Evolutionary conservation across 2,888 invertebrate species (phyloP), one percentile per base, ranked within the genome.

Genomic region (Meandrusa payeni): DNA sequence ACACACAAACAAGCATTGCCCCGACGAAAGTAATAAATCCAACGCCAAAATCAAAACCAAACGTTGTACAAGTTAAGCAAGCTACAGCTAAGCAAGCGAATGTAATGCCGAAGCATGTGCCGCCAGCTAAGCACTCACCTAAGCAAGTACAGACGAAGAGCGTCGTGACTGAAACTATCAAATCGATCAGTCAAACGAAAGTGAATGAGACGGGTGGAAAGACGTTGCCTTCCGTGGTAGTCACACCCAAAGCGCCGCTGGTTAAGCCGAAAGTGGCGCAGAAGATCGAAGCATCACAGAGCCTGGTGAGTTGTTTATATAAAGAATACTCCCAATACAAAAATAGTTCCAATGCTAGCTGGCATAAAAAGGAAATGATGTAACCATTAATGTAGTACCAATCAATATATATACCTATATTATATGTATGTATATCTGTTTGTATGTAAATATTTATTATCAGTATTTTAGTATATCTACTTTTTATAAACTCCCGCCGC

Each of bases 241-340:
- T 76, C 0, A 51, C 77, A 5, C 69, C 78, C 1, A 77, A 77
- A 39, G 70, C 81, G 4, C 79, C 82, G 13, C 54, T 85, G 7
- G 64, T 76, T 13, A 80, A 80, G 52, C 83, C 77, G 48, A 67
- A 82, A 45, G 71, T 79, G 2, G 48, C 77, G 29, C 66, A 67
- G 36, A 80, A 78, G 48, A 52, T 64, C 17, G 85, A 81, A 31
- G 55, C 61, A 0, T 47, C 69, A 6, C 69, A 65, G 29, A 49
- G 61, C 17, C 52, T 61, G 51, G 77, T 78, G 44, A 49, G 48
- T 48, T 6, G n/a, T n/a, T n/a, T n/a, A n/a, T n/a, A n/a, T n/a
- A n/a, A n/a, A n/a, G n/a, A n/a, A n/a, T n/a, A n/a, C n/a, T n/a
- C n/a, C n/a, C n/a, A n/a, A n/a, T n/a, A n/a, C n/a, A n/a, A n/a